phyloP scores from a whole-genome alignment of 2,797 vertebrate species.

The Molossus molossus region DNA sequence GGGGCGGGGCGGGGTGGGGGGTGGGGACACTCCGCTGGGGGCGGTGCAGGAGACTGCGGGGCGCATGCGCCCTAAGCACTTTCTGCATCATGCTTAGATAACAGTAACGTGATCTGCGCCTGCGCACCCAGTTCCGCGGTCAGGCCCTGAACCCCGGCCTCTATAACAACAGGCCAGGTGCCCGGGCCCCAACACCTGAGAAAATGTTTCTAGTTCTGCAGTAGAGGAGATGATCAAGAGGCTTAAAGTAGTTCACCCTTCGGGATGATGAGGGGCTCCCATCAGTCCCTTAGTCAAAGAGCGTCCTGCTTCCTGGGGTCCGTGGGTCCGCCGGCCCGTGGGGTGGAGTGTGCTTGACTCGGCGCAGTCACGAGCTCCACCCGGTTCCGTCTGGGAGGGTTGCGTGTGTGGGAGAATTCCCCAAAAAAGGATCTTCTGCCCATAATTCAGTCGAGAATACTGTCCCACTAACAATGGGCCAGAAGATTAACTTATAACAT shows the following conservation, averaged over 20 bases:
- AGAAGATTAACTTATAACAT: neutral
- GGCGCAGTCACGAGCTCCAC: neutral
- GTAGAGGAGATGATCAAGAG: neutral
- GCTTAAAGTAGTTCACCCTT: neutral
- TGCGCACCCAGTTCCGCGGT: no score
- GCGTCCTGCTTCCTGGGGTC: neutral
- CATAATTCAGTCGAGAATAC: neutral
- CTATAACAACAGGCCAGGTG: no score
- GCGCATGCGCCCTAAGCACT: no score
- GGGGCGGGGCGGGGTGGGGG: no score
- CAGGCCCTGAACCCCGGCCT: no score
- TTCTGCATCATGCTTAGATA: no score
- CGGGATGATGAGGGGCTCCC: neutral
- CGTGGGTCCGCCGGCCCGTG: neutral
- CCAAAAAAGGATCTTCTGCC: neutral
- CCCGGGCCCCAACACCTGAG: neutral
- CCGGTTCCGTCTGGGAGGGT: neutral
- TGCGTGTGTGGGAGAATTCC: neutral
- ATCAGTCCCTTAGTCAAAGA: neutral
- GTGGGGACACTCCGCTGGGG: no score
- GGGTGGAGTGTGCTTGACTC: neutral
- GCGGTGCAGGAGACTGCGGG: no score
- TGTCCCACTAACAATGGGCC: neutral
- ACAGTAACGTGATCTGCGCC: no score
- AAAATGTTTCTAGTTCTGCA: conserved; percentile 2